Evolutionary conservation across 2,113 vertebrate species (phyloP).

Genomic region (Urocynchramus pylzowi): DNA sequence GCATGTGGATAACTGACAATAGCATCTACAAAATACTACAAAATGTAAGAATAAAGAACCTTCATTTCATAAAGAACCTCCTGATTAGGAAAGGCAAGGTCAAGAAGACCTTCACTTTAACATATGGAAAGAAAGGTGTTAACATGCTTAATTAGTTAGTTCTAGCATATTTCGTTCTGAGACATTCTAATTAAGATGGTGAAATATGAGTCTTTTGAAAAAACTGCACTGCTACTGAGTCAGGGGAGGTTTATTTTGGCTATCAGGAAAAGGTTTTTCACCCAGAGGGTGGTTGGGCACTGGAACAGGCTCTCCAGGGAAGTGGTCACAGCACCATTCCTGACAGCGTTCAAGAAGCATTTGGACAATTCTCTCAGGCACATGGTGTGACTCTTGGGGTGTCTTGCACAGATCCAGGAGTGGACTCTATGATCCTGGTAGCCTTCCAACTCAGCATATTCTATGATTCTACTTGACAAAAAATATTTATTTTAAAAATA

Average conservation of each 20-base stretch:
- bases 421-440: background rate
- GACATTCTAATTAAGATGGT: background rate
- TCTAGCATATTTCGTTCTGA: conserved; percentile 40
- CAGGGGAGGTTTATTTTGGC: background rate
- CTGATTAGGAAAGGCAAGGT: background rate
- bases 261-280: background rate
- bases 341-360: accelerated
- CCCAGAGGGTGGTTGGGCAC: accelerated
- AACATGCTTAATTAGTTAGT: conserved; percentile 39
- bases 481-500: background rate
- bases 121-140: conserved; percentile 45
- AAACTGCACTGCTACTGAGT: background rate
- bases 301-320: background rate
- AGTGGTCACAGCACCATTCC: background rate
- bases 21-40: background rate
- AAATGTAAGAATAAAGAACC: background rate
- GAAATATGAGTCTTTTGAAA: background rate
- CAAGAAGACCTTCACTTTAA: conserved; percentile 4
- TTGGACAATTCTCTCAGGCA: background rate
- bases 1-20: background rate
- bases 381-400: background rate
- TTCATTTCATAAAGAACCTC: background rate
- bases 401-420: background rate
- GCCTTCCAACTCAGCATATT: background rate
- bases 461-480: background rate